A percentile compares a stretch with the other conserved stretches of the same genome.
These are phyloP conservation scores for Cinclus cinclus DNA, from an alignment of 2,113 vertebrate species.

Conservation along the genomic window DNA sequence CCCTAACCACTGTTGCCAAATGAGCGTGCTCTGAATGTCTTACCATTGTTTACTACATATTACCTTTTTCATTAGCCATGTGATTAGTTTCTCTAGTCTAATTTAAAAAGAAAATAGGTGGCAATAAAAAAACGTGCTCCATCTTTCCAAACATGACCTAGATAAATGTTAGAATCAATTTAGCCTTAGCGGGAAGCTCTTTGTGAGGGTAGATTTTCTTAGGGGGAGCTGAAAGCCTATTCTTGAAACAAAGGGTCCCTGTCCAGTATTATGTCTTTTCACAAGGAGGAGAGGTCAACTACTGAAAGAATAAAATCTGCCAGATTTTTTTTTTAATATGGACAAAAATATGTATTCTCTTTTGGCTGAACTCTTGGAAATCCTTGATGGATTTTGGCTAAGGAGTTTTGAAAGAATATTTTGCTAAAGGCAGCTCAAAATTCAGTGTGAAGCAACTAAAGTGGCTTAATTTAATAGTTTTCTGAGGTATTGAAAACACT, in stretches of 20 bases:
- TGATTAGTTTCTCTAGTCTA: neutral
- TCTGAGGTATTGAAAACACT: neutral
- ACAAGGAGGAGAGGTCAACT: slow-evolving; percentile 10
- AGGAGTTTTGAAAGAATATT: slow-evolving; percentile 9
- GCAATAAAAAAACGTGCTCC: neutral
- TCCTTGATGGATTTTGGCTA: slow-evolving; percentile 44
- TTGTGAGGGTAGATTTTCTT: neutral
- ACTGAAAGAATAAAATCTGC: slow-evolving; percentile 21
- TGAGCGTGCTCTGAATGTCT: neutral
- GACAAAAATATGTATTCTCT: slow-evolving; percentile 44
- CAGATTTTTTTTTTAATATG: neutral
- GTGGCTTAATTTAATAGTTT: neutral
- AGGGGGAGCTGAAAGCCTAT: neutral
- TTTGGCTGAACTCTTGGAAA: slow-evolving; percentile 58
- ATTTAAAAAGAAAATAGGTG: neutral
- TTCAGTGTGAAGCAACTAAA: neutral
- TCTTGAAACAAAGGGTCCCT: neutral
- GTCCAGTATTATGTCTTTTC: neutral
- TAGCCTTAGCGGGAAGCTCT: neutral
- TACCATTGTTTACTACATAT: neutral
- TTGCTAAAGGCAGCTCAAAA: slow-evolving; percentile 2
- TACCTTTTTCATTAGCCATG: neutral
- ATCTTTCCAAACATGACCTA: neutral
- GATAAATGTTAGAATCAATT: neutral
- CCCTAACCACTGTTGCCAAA: neutral